These are phyloP conservation scores for Grammomys dolichurus DNA, from an alignment of 2,113 vertebrate genomes.

Conservation along the genomic window DNA sequence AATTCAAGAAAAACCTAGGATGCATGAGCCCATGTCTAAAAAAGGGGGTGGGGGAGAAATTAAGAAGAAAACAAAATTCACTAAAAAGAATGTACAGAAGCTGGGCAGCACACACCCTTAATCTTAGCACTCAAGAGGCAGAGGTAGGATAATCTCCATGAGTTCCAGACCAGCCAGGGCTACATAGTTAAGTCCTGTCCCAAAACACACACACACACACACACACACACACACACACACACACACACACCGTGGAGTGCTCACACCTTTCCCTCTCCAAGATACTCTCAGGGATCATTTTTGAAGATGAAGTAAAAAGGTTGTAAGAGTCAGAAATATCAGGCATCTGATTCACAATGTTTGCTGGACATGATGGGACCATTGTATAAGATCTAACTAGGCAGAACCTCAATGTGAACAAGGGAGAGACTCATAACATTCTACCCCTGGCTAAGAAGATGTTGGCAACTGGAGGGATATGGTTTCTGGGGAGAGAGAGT, in stretches of 20 bases:
- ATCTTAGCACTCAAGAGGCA: neutral
- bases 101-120: neutral
- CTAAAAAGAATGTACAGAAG: neutral
- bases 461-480: neutral
- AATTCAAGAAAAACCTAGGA: neutral
- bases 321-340: neutral
- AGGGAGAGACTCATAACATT: neutral
- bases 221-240: neutral
- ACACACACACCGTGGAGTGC: neutral
- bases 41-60: neutral
- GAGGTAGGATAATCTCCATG: neutral
- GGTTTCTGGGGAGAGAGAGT: neutral
- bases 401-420: neutral
- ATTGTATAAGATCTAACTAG: neutral
- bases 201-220: neutral
- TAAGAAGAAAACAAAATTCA: conserved; percentile 54
- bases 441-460: neutral
- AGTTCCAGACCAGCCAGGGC: neutral
- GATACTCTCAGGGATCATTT: neutral
- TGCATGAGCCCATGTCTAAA: neutral
- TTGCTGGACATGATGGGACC: neutral
- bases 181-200: neutral
- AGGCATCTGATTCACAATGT: neutral
- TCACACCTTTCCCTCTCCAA: neutral
- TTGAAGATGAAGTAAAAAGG: neutral